Evolutionary conservation across 1,140 invertebrate species (phyloP), one percentile per base, ranked within the genome.

Genomic region (Chlorops oryzae): DNA sequence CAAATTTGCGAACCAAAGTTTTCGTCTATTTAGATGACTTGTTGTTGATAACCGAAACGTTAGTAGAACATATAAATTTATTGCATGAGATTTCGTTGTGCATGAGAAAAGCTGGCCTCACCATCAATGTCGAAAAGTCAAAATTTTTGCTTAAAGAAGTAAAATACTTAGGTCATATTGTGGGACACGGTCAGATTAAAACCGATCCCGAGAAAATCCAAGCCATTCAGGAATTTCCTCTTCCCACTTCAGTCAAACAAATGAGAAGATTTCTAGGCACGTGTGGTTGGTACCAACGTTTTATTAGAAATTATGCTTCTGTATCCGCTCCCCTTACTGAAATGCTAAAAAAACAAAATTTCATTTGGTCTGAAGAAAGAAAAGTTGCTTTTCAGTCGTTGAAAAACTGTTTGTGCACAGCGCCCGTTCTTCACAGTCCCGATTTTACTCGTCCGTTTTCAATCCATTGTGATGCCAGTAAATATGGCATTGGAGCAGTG

Each of bases 131-230:
- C 13, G 42, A 40, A 20, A 51, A 51, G 46, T 63, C 1, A 62
- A 73, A 65, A 23, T 52, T 80, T 3, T 77, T 73, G 23, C 58
- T 78, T 13, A 18, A 24, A 25, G 49, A 51, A 21, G 49, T 51
- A 15, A 28, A 35, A 25, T 51, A 51, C 24, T 22, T 51, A 17
- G 40, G 41, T 5, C 41, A 51, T 9, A 35, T 51, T 4, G 40
- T 51, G 20, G 49, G 49, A 18, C 22, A 51, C 12, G 49, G 49
- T 2, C 77, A 74, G 28, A 43, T 51, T 20, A 28, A 22, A n/a
- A 51, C 49, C 7, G 47, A 49, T 23, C 47, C 24, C 13, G 47
- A 42, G 21, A 49, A 49, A 28, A 27, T 49, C 5, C 34, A 38
- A 6, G 47, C 47, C 24, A 39, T 49, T 20, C 22, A 20, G 2